These are phyloP conservation scores for Orcinus orca DNA, from an alignment of 2,113 vertebrate genomes.

Conservation along the genomic window DNA sequence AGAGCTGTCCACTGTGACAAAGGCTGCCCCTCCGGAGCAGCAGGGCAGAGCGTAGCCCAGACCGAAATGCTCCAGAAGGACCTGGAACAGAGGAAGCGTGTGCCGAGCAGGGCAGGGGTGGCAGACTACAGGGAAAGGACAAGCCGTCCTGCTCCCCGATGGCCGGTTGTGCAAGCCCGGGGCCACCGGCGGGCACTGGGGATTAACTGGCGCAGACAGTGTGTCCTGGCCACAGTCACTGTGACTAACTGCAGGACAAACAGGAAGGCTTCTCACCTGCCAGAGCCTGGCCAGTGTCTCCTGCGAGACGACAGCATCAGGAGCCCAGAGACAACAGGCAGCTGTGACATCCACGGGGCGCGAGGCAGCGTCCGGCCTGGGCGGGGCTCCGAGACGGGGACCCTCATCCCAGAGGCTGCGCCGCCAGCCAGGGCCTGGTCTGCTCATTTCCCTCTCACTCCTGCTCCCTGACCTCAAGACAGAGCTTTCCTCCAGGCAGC, in stretches of 20 bases:
- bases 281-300: background rate
- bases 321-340: background rate
- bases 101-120: background rate
- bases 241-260: conserved; percentile 1
- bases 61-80: background rate
- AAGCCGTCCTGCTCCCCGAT: background rate
- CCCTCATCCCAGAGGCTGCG: background rate
- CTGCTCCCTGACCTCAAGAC: background rate
- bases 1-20: background rate
- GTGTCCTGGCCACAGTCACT: background rate
- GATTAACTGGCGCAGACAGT: background rate
- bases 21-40: background rate
- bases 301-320: background rate
- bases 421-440: background rate
- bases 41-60: background rate
- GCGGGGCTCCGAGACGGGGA: background rate
- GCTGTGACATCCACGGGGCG: background rate
- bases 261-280: conserved; percentile 66
- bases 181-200: background rate
- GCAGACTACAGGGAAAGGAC: background rate
- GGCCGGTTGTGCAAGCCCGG: background rate
- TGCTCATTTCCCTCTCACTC: background rate
- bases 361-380: background rate
- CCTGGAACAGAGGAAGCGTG: background rate
- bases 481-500: background rate